Conservation (phyloP, 2,888 invertebrate genomes). For the Sinohyriopsis cumingii region DNA sequence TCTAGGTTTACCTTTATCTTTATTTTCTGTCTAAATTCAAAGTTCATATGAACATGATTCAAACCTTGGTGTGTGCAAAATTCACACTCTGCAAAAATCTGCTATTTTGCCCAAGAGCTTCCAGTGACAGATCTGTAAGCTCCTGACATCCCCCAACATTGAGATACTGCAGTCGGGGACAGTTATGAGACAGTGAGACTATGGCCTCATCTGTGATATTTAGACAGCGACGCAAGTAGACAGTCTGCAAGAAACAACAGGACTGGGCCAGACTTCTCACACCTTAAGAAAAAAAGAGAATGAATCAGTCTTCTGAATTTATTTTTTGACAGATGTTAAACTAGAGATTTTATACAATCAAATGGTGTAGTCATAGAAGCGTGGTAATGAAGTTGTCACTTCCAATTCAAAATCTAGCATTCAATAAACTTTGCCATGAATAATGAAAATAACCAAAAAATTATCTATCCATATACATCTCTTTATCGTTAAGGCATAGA, state of each 20-base stretch:
- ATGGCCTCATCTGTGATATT: constrained; percentile 66
- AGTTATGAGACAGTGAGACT: constrained; percentile 53
- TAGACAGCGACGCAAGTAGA: constrained; percentile 63
- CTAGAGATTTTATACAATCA: too few species aligned
- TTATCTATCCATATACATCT: too few species aligned
- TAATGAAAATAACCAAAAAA: too few species aligned
- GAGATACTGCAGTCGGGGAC: constrained; percentile 59
- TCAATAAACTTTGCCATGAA: too few species aligned
- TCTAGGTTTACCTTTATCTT: too few species aligned
- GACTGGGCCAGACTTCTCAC: constrained; percentile 48
- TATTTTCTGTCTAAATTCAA: not conserved
- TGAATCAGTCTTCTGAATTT: not conserved
- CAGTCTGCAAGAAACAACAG: constrained; percentile 62
- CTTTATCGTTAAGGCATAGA: too few species aligned
- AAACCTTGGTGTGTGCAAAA: constrained; percentile 55
- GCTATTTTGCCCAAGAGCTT: constrained; percentile 57
- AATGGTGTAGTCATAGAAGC: too few species aligned
- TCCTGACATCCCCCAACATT: constrained; percentile 65
- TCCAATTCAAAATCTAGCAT: too few species aligned
- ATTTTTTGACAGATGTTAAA: not conserved
- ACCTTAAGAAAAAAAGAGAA: constrained; percentile 38
- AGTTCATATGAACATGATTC: not conserved
- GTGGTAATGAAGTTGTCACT: too few species aligned
- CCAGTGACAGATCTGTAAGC: constrained; percentile 58
- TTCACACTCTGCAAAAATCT: constrained; percentile 58